Evolutionary conservation across 2,113 vertebrate genomes (phyloP).

Genomic region (Onychostruthus taczanowskii): DNA sequence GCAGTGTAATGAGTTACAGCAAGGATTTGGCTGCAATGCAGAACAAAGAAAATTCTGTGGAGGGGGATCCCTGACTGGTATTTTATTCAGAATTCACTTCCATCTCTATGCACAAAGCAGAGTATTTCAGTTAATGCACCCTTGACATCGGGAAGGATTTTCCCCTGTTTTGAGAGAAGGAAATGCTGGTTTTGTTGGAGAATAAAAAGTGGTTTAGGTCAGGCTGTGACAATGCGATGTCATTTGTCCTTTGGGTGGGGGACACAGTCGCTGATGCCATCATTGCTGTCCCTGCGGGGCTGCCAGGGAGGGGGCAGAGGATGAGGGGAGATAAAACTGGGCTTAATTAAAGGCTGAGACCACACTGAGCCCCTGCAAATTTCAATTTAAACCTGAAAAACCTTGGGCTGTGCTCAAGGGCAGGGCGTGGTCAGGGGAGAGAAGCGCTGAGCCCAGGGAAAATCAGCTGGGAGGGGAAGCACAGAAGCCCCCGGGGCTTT

Average conservation of each 20-base stretch:
- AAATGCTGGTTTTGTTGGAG: not conserved
- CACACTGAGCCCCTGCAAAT: not conserved
- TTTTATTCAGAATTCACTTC: not conserved
- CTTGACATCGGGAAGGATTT: not conserved
- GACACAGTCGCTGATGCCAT: not conserved
- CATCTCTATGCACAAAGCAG: not conserved
- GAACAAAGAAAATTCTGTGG: not conserved
- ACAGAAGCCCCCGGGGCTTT: fast-evolving
- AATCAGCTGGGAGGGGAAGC: not conserved
- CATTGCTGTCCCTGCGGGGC: not conserved
- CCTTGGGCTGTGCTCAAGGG: not conserved
- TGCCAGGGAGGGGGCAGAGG: too few relatives aligned
- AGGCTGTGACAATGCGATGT: fast-evolving
- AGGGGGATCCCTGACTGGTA: not conserved
- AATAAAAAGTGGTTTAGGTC: not conserved
- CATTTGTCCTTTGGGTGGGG: not conserved
- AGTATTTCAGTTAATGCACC: not conserved
- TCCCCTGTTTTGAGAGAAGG: not conserved
- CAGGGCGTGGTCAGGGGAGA: not conserved
- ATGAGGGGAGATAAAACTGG: not conserved
- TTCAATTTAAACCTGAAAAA: not conserved
- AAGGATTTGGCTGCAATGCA: not conserved
- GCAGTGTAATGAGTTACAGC: not conserved
- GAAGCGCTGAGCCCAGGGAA: not conserved
- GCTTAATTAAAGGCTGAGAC: not conserved